Evolutionary conservation across 2,113 vertebrate species (phyloP), one percentile per base, ranked within the genome.

Genomic region (Phyllopteryx taeniolatus): DNA sequence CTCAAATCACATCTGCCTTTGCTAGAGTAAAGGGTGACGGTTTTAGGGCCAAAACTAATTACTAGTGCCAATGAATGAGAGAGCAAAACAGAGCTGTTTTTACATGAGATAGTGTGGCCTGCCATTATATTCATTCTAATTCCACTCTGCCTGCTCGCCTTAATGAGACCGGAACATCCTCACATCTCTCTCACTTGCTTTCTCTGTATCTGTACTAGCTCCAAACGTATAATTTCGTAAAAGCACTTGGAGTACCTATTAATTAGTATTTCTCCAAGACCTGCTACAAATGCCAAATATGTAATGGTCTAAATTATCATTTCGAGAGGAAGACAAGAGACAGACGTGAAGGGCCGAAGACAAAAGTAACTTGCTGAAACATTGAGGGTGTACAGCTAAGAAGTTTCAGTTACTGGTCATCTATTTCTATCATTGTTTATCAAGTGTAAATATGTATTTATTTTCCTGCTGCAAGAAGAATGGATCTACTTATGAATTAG

Each of bases 41-140:
- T 99, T 98, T 97, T 97, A 95, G 96, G 96, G 96, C 96, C 96
- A 98, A 97, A 99, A 98, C 97, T 98, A 98, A 99, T 99, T 99
- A 98, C 97, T 97, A 96, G 96, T 96, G 95, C 95, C 96, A 96
- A 98, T 98, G 97, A 99, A 98, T 98, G 94, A 96, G 95, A 96
- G 94, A 94, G 94, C 95, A 95, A 95, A 97, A 97, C 96, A 98
- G 96, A 94, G 95, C 96, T 99, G 98, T 98, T 99, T 98, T 98
- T 98, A 97, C 97, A 96, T 98, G 96, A 98, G 96, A 98, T 99
- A 98, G 96, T 95, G 96, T 95, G 96, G 95, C 94, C 96, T 96
- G 96, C 98, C 98, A 99, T 99, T 98, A 98, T 97, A 98, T 98
- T 98, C 95, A 95, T 94, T 95, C 96, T 99, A 99, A 98, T 99